Evolutionary conservation across 2,113 vertebrate genomes (phyloP).

Genomic region (Natator depressus): DNA sequence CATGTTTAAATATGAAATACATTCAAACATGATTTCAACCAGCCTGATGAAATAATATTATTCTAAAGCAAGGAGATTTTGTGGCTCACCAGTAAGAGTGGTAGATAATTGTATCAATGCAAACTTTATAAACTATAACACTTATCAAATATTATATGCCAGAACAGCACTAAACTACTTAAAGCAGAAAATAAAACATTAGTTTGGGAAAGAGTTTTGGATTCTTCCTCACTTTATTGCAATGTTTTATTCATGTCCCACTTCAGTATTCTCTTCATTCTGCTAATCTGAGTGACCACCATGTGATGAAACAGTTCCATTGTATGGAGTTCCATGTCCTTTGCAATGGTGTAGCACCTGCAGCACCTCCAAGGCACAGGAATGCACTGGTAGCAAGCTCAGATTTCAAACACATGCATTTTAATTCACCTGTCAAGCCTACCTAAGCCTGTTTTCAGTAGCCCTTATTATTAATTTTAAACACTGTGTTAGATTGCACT

Average conservation of each 20-base stretch:
- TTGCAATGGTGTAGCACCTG: not conserved
- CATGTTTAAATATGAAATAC: slow-evolving; percentile 30
- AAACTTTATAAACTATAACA: slow-evolving; percentile 63
- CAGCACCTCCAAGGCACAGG: not conserved
- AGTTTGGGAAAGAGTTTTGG: slow-evolving; percentile 61
- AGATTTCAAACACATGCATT: not conserved
- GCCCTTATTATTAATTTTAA: not conserved
- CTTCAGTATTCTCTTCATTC: slow-evolving; percentile 52
- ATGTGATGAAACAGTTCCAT: not conserved
- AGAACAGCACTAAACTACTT: slow-evolving; percentile 57
- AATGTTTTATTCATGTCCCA: slow-evolving; percentile 66
- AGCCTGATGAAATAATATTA: not conserved
- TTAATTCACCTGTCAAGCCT: not conserved
- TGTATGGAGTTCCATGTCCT: not conserved
- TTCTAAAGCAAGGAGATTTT: slow-evolving; percentile 3
- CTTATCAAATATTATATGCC: slow-evolving; percentile 51
- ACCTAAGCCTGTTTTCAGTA: not conserved
- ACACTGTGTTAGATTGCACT: not conserved
- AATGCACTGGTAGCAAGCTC: rapidly evolving
- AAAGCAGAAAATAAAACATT: slow-evolving; percentile 72
- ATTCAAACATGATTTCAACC: slow-evolving; percentile 34
- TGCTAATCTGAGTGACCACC: slow-evolving; percentile 58
- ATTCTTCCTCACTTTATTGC: slow-evolving; percentile 58
- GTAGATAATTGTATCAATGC: slow-evolving; percentile 48
- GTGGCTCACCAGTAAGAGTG: not conserved